A percentile compares a stretch with the other conserved stretches of the same genome.
Conservation (phyloP, 2,113 vertebrate genomes). For the Onychostoma macrolepis region DNA sequence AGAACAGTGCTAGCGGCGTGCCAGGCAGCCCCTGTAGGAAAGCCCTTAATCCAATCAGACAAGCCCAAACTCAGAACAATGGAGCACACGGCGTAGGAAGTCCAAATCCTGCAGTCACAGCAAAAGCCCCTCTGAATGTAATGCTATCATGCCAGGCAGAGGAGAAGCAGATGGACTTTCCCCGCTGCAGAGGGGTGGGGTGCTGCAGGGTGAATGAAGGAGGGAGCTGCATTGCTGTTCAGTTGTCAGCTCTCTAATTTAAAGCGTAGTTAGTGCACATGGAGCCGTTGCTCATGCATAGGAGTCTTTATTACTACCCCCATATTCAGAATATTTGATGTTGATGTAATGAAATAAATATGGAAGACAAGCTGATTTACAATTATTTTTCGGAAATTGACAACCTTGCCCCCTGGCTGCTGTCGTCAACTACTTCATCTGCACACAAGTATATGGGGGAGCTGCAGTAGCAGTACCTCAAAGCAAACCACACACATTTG, state of each 20-base stretch:
- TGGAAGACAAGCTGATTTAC: slow-evolving; percentile 59
- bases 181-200: slow-evolving; percentile 9
- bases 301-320: slow-evolving; percentile 8
- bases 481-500: not conserved
- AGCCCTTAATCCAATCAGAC: slow-evolving; percentile 42
- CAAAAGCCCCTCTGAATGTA: slow-evolving; percentile 30
- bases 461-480: not conserved
- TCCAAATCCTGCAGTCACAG: slow-evolving; percentile 44
- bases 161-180: slow-evolving; percentile 42
- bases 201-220: not conserved
- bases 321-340: not conserved
- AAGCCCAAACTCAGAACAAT: slow-evolving; percentile 41
- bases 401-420: slow-evolving; percentile 26
- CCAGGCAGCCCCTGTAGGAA: slow-evolving; percentile 42
- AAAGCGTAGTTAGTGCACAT: not conserved
- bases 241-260: slow-evolving; percentile 29
- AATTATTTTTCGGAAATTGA: slow-evolving; percentile 55
- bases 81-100: slow-evolving; percentile 28
- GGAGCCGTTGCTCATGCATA: not conserved
- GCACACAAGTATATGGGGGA: not conserved
- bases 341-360: not conserved
- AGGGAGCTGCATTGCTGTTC: slow-evolving; percentile 37
- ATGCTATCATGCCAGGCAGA: slow-evolving; percentile 15
- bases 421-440: not conserved
- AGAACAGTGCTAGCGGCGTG: slow-evolving; percentile 21